Conservation (phyloP, 2,797 vertebrate genomes). For the Cynodonichthys magdalenae region DNA sequence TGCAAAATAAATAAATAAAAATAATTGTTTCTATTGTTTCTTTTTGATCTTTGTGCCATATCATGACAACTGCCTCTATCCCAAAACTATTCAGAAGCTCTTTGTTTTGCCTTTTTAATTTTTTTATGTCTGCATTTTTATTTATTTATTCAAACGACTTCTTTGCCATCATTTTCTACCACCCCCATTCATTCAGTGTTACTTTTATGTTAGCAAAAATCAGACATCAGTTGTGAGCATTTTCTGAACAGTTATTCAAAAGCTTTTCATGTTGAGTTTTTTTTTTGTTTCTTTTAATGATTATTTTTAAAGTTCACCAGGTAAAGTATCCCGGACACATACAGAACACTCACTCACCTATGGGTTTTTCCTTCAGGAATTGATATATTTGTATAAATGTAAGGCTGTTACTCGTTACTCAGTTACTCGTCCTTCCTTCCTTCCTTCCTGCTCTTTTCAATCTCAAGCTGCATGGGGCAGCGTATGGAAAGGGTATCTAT, state of each 20-base stretch:
- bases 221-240: slow-evolving; percentile 10
- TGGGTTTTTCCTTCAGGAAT: slow-evolving; percentile 3
- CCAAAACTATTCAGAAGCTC: slow-evolving; percentile 31
- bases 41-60: slow-evolving; percentile 30
- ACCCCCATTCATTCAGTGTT: slow-evolving; percentile 21
- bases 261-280: slow-evolving; percentile 14
- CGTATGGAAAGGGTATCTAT: slow-evolving; percentile 99
- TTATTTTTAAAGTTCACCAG: slow-evolving; percentile 5
- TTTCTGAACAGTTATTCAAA: slow-evolving; percentile 16
- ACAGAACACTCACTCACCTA: neutral
- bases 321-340: slow-evolving; percentile 17
- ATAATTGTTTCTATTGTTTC: slow-evolving; percentile 21
- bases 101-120: slow-evolving; percentile 33
- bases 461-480: slow-evolving; percentile 99
- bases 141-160: too few relatives aligned
- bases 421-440: slow-evolving; percentile 76
- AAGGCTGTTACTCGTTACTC: slow-evolving; percentile 55
- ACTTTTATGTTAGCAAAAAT: slow-evolving; percentile 8
- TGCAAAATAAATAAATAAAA: slow-evolving; percentile 17
- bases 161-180: slow-evolving; percentile 1
- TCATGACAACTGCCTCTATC: slow-evolving; percentile 33
- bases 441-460: slow-evolving; percentile 84
- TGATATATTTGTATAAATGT: slow-evolving; percentile 11
- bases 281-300: slow-evolving; percentile 1
- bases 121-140: neutral